Evolutionary conservation across 23 tunicate genomes (phyloP).

Genomic region (Styela plicata): DNA sequence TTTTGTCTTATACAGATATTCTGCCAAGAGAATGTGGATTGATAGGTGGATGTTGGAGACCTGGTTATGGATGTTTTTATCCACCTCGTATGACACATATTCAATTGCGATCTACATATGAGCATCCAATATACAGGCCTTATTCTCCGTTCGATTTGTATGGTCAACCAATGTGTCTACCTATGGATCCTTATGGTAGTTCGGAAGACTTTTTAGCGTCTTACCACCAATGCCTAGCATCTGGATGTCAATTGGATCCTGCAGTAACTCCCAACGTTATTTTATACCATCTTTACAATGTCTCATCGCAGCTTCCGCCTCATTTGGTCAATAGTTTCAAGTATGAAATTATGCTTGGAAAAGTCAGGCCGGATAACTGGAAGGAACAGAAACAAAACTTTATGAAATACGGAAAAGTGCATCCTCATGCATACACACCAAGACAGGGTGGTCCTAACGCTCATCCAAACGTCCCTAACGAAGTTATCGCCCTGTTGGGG

Average conservation of each 20-base stretch:
- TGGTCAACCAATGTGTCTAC: constrained; percentile 59
- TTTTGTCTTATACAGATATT: constrained; percentile 42
- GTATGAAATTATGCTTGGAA: constrained; percentile 41
- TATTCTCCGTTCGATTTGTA: constrained; percentile 22
- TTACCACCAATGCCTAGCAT: constrained; percentile 59
- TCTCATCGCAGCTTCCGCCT: constrained; percentile 11
- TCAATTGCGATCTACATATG: constrained; percentile 49
- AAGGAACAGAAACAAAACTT: constrained; percentile 13
- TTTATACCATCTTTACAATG: constrained; percentile 3
- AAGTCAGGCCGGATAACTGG: constrained; percentile 75
- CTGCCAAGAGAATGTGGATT: constrained; percentile 54
- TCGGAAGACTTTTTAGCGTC: constrained; percentile 30
- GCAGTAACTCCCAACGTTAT: constrained; percentile 22
- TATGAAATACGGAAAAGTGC: constrained; percentile 25
- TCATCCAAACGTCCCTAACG: not conserved
- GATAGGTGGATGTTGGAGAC: constrained; percentile 80
- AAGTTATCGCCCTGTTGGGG: not conserved
- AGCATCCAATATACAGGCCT: not conserved
- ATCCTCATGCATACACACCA: constrained; percentile 22
- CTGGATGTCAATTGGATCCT: constrained; percentile 51
- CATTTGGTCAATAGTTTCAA: constrained; percentile 20
- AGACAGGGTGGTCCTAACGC: constrained; percentile 10
- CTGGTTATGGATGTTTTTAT: constrained; percentile 43
- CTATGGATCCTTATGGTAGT: constrained; percentile 29
- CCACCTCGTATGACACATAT: constrained; percentile 37